Evolutionary conservation across 1,140 invertebrate species (phyloP).

Genomic region (Brachystomella parvula): DNA sequence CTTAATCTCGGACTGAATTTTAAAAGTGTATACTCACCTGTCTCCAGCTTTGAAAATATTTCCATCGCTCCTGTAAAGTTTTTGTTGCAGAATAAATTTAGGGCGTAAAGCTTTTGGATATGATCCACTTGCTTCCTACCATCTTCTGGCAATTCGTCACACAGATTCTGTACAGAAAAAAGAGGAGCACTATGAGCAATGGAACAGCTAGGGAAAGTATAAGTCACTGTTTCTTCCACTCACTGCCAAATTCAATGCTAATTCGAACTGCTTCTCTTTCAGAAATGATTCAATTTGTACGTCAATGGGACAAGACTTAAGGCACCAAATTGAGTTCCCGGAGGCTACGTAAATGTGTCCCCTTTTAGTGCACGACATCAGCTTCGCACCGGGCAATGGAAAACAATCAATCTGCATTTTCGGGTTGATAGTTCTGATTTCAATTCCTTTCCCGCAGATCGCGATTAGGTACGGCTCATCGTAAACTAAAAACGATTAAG

Average conservation of each 20-base stretch:
- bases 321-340: constrained; percentile 73
- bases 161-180: constrained; percentile 60
- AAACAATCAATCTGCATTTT: constrained; percentile 66
- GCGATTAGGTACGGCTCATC: constrained; percentile 85
- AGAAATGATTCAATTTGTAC: constrained; percentile 74
- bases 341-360: constrained; percentile 81
- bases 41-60: constrained; percentile 77
- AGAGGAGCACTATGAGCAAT: constrained; percentile 12
- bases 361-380: constrained; percentile 46
- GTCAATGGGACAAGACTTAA: constrained; percentile 65
- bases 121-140: constrained; percentile 62
- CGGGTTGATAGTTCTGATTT: constrained; percentile 69
- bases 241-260: constrained; percentile 87
- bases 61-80: constrained; percentile 82
- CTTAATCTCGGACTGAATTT: constrained; percentile 11
- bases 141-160: constrained; percentile 68
- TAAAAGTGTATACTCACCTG: constrained; percentile 46
- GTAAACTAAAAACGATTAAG: constrained; percentile 57
- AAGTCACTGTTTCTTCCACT: constrained; percentile 42
- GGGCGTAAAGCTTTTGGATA: constrained; percentile 83
- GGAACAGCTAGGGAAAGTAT: not conserved
- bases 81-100: constrained; percentile 80
- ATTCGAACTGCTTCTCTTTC: constrained; percentile 81
- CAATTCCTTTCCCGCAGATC: constrained; percentile 65
- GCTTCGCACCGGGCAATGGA: constrained; percentile 38